A percentile compares a stretch with the other conserved stretches of the same genome.
Conservation (phyloP, 2,888 invertebrate species). For the Clepsis dumicolana region DNA sequence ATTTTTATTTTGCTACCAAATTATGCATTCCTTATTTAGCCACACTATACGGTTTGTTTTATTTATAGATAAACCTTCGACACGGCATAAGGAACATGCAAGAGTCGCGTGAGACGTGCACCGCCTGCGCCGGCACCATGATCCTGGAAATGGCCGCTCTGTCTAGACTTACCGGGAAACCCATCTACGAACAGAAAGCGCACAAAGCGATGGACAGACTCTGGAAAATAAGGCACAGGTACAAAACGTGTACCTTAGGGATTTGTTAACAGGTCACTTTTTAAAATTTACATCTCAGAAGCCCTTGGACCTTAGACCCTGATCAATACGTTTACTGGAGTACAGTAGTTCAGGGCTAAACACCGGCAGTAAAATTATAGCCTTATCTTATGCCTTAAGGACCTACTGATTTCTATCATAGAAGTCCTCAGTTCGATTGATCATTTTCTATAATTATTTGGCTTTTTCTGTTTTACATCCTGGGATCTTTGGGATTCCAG, state of each 20-base stretch:
- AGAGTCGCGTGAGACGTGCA: constrained; percentile 96
- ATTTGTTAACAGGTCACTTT: too few relatives aligned
- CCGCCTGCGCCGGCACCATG: constrained; percentile 99
- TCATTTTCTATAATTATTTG: too few relatives aligned
- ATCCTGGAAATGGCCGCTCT: constrained; percentile 98
- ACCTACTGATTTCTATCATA: too few relatives aligned
- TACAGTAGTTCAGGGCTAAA: too few relatives aligned
- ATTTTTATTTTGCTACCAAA: too few relatives aligned
- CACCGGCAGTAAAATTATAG: too few relatives aligned
- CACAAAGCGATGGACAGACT: constrained; percentile 98
- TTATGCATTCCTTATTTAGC: neutral
- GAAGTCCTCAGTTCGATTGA: too few relatives aligned
- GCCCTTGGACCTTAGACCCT: neutral
- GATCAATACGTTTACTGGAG: too few relatives aligned
- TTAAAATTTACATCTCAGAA: neutral
- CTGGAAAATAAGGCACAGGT: constrained; percentile 96
- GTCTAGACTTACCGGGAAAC: constrained; percentile 96
- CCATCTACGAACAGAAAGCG: constrained; percentile 97
- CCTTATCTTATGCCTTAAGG: too few relatives aligned
- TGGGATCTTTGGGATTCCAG: too few relatives aligned
- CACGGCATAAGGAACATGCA: constrained; percentile 93
- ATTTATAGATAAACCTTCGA: constrained; percentile 90
- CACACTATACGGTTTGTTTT: constrained; percentile 6
- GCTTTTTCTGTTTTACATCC: too few relatives aligned
- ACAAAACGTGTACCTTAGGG: too few relatives aligned